Base-by-base conservation (phyloP, 2,888 invertebrate genomes). In the Thecophora atra region DNA sequence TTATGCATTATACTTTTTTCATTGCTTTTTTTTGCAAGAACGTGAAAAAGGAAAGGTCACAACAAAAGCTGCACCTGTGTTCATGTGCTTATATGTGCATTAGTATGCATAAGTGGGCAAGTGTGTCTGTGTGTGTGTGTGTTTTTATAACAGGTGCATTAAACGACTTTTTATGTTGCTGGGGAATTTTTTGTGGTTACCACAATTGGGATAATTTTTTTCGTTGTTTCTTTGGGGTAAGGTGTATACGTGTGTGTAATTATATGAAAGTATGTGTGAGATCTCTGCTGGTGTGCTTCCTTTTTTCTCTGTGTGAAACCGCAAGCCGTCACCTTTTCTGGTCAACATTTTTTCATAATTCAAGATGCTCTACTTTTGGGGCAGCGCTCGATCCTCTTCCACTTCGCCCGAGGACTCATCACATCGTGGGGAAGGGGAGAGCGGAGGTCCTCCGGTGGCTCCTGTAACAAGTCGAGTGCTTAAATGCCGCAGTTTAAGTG, bases 81-180 rank as follows among this genome's bases (percentile, higher is more conserved):
- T 60, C n/a, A 15, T 26, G 30, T 17, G 28, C n/a, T 17, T 60
- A 26, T 58, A 17, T 58, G 42, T 42, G 37, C 11, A 1, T 62
- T 7, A 6, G 21, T 24, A 17, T 44, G 44, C 26, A 21, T 44
- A 47, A 47, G 44, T 17, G 2, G 8, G 64, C n/a, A 11, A 42
- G 42, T 63, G 21, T 63, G 30, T 30, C 5, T 30, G 24, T 13
- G 17, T 64, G 64, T 26, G 47, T 4, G 42, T 54, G 54, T 11
- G 64, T 26, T 24, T 4, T n/a, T 54, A 19, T 11, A 26, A 56
- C 68, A 68, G 68, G 68, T 68, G 68, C 68, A 56, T 68, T 68
- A 42, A 68, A 58, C 44, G 68, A 42, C 19, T 56, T 63, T 42
- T 42, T 42, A 13, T 42, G 62, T n/a, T 63, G 19, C 13, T 63